A percentile compares a stretch with the other conserved stretches of the same genome.
Evolutionary conservation across 2,888 invertebrate species (phyloP).

Genomic region (Zaprionus lineosus): DNA sequence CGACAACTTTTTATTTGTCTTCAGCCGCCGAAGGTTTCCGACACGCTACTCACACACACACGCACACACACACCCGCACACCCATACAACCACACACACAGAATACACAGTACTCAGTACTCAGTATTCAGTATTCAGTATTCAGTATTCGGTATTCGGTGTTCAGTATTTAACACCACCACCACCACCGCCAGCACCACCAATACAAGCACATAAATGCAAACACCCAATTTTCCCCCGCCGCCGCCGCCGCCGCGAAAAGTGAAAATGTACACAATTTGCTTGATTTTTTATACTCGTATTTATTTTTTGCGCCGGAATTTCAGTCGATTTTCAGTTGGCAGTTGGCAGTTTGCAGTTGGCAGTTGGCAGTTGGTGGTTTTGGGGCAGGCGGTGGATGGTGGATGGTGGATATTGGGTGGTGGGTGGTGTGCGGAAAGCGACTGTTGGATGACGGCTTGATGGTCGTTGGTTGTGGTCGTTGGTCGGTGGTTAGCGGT

Average conservation of each 20-base stretch:
- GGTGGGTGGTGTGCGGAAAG: constrained; percentile 13
- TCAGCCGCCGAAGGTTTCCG: constrained; percentile 34
- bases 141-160: too few species aligned
- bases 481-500: constrained; percentile 15
- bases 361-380: constrained; percentile 19
- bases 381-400: too few species aligned
- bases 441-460: constrained; percentile 19
- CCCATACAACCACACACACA: too few species aligned
- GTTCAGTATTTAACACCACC: too few species aligned
- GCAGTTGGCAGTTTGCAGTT: constrained; percentile 14
- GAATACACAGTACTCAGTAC: too few species aligned
- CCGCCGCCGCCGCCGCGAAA: constrained; percentile 45
- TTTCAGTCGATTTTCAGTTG: constrained; percentile 28
- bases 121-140: too few species aligned
- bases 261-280: constrained; percentile 72
- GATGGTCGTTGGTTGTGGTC: not conserved
- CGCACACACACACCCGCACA: constrained; percentile 3
- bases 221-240: too few species aligned
- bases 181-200: too few species aligned
- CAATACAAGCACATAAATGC: too few species aligned
- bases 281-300: constrained; percentile 66
- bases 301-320: too few species aligned
- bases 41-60: constrained; percentile 31
- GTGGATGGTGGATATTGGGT: constrained; percentile 16
- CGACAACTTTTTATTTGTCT: constrained; percentile 68